These are phyloP conservation scores for Drosophila nigrodunni DNA, from an alignment of 1,140 invertebrate genomes.

Conservation along the genomic window DNA sequence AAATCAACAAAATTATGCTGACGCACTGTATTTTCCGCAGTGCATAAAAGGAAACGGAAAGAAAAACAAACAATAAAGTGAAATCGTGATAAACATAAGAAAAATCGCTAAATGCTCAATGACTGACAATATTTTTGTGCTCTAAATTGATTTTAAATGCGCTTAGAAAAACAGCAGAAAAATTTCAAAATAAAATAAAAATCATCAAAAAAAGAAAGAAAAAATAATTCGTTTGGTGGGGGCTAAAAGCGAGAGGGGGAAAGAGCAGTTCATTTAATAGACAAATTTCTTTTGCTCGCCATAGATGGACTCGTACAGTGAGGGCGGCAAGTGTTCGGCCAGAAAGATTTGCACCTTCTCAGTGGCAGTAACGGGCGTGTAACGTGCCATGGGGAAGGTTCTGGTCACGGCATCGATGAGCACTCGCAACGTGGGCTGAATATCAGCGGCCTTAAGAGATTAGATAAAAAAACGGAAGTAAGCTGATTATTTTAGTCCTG, in stretches of 20 bases:
- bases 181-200: constrained; percentile 29
- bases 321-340: constrained; percentile 90
- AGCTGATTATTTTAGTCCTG: neutral
- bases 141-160: constrained; percentile 57
- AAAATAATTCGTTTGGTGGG: constrained; percentile 40
- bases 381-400: constrained; percentile 91
- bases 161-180: constrained; percentile 45
- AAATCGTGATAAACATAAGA: constrained; percentile 13
- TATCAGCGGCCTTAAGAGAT: constrained; percentile 87
- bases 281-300: constrained; percentile 79
- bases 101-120: constrained; percentile 68
- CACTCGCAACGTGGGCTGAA: constrained; percentile 89
- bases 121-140: constrained; percentile 21
- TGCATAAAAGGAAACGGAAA: constrained; percentile 31
- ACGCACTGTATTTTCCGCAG: constrained; percentile 29
- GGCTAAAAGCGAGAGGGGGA: neutral
- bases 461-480: neutral
- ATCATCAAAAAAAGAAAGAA: constrained; percentile 6
- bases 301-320: constrained; percentile 89
- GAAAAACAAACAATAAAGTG: neutral
- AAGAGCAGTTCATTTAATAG: constrained; percentile 46
- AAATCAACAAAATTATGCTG: constrained; percentile 53
- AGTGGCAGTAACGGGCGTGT: constrained; percentile 90
- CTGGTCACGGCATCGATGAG: constrained; percentile 90
- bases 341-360: constrained; percentile 92